phyloP scores from a whole-genome alignment of 1,140 invertebrate genomes.

The Drosophila nikananu region DNA sequence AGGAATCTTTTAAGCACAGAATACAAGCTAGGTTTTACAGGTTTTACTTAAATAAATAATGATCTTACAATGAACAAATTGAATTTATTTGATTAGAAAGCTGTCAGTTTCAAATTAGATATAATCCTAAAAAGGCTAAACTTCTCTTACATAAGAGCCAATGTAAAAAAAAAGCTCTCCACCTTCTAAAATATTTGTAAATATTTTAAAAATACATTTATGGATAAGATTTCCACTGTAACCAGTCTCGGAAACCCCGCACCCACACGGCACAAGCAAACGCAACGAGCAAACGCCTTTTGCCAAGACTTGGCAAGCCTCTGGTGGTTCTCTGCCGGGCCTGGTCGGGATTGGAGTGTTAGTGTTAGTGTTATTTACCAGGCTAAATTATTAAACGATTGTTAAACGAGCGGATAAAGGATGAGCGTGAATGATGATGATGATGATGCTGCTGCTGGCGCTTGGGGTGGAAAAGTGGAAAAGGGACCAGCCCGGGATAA shows the following conservation, averaged over 20 bases:
- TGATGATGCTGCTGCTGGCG: slow-evolving; percentile 48
- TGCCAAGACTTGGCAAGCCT: slow-evolving; percentile 26
- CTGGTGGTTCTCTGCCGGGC: slow-evolving; percentile 10
- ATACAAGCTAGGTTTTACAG: background rate
- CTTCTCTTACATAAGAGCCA: background rate
- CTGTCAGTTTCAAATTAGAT: background rate
- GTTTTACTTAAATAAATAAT: background rate
- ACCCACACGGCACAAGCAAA: slow-evolving; percentile 19
- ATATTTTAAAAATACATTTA: background rate
- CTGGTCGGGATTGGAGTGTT: slow-evolving; percentile 47
- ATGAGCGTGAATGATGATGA: slow-evolving; percentile 82
- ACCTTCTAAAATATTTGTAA: background rate
- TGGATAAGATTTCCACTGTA: background rate
- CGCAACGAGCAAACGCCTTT: slow-evolving; percentile 22
- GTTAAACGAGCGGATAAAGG: slow-evolving; percentile 84
- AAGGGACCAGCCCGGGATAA: slow-evolving; percentile 17
- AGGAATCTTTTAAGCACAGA: no score
- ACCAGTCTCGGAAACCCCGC: slow-evolving; percentile 25
- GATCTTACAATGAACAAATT: background rate
- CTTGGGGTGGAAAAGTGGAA: slow-evolving; percentile 23
- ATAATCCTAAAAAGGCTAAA: no score
- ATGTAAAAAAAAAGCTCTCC: no score
- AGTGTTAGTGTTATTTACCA: slow-evolving; percentile 82
- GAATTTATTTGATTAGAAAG: background rate
- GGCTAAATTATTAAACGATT: slow-evolving; percentile 84